phyloP scores from a whole-genome alignment of 53 echinoderm and acorn worm genomes.

The Arbacia lixula region DNA sequence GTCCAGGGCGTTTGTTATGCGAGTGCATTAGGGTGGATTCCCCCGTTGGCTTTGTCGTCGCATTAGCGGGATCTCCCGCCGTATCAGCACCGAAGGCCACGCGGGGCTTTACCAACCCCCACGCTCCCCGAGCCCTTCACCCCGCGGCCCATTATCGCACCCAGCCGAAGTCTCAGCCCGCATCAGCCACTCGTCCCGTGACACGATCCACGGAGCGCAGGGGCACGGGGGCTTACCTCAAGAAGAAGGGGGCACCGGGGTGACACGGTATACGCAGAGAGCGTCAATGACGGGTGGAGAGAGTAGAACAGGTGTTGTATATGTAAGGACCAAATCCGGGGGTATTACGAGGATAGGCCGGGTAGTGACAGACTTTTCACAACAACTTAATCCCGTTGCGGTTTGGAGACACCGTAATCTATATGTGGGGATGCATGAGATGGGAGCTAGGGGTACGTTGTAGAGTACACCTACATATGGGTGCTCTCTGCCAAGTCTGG shows the following conservation, averaged over 20 bases:
- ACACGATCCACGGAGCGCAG: too few species aligned
- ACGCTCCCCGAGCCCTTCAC: not conserved
- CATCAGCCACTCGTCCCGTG: too few species aligned
- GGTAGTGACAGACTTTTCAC: constrained; percentile 48
- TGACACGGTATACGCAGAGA: not conserved
- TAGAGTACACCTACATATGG: too few species aligned
- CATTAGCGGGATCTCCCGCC: constrained; percentile 14
- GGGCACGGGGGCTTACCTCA: too few species aligned
- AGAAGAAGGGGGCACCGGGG: not conserved
- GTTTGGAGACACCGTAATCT: constrained; percentile 29
- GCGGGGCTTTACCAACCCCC: constrained; percentile 7
- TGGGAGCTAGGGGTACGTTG: too few species aligned
- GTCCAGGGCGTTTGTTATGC: constrained; percentile 39
- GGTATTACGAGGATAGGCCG: constrained; percentile 39
- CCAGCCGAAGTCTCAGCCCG: not conserved
- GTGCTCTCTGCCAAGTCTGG: too few species aligned
- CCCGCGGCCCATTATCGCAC: constrained; percentile 1
- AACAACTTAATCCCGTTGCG: constrained; percentile 49
- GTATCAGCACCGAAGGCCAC: constrained; percentile 50
- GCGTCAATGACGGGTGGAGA: not conserved
- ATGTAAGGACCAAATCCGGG: constrained; percentile 25
- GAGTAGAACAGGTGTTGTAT: constrained; percentile 53
- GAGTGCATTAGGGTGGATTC: constrained; percentile 39
- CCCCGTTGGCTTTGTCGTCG: constrained; percentile 15
- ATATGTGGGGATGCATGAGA: constrained; percentile 1